Conservation (phyloP, 2,113 vertebrate genomes). For the Poecile atricapillus region DNA sequence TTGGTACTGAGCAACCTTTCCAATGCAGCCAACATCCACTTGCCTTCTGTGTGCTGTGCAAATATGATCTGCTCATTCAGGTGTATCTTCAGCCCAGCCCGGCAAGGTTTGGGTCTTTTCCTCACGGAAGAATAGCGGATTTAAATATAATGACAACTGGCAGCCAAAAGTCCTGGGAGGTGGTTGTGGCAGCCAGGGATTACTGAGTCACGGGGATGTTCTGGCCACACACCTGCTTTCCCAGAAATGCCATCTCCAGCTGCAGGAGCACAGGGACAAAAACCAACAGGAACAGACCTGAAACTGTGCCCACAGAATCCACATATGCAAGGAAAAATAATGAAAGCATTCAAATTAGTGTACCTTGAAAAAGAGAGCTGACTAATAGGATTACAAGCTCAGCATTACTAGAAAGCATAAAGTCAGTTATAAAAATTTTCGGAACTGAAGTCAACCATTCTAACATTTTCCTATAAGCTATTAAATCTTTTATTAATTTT, state of each 20-base stretch:
- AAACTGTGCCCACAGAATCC: background rate
- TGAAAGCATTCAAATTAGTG: background rate
- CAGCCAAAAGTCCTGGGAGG: background rate
- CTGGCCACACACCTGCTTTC: background rate
- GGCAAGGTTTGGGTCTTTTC: no score
- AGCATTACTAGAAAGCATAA: constrained; percentile 8
- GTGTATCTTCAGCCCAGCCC: background rate
- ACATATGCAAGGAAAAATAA: background rate
- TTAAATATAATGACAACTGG: background rate
- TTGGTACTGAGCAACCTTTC: background rate
- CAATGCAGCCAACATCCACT: background rate
- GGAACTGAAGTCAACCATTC: background rate
- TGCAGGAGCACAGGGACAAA: background rate
- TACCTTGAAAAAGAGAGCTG: background rate
- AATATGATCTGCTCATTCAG: background rate
- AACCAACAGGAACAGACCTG: background rate
- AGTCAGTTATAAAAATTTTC: background rate
- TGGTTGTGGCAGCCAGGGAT: background rate
- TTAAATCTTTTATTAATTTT: background rate
- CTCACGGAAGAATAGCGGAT: background rate
- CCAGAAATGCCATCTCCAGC: background rate
- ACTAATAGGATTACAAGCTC: constrained; percentile 19
- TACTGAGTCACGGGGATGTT: background rate
- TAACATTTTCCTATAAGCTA: background rate
- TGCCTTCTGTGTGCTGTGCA: background rate